A percentile compares a stretch with the other conserved stretches of the same genome.
phyloP scores from a whole-genome alignment of 2,113 vertebrate genomes.

The Pimephales promelas region DNA sequence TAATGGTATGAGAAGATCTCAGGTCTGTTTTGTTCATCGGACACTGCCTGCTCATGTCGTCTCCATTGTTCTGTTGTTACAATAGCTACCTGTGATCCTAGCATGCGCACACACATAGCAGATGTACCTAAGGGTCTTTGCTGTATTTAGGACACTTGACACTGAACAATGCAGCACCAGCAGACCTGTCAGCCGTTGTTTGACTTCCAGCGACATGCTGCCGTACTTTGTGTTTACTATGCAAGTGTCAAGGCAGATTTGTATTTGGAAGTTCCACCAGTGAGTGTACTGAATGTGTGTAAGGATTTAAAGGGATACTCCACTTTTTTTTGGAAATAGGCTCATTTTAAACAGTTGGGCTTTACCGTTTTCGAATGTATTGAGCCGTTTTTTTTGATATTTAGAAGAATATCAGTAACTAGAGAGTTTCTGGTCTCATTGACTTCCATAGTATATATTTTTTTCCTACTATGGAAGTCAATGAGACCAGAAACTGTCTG shows the following conservation, averaged over 20 bases:
- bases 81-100: not conserved
- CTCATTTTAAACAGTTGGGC: no score
- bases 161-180: slow-evolving; percentile 36
- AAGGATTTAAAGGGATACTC: no score
- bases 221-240: not conserved
- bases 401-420: no score
- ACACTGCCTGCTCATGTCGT: not conserved
- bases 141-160: slow-evolving; percentile 6
- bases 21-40: slow-evolving; percentile 19
- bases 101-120: not conserved
- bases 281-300: not conserved
- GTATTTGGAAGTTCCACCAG: not conserved
- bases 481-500: no score
- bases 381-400: no score
- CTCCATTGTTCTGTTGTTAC: slow-evolving; percentile 28
- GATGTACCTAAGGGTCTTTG: not conserved
- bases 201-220: slow-evolving; percentile 5
- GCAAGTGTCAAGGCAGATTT: not conserved
- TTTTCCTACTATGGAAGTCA: no score
- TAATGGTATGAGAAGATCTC: not conserved
- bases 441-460: no score
- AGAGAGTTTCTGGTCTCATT: no score
- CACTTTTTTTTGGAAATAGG: no score
- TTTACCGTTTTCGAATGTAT: no score
- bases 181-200: slow-evolving; percentile 9